Evolutionary conservation across 2,113 vertebrate species (phyloP).

Genomic region (Scomber colias): DNA sequence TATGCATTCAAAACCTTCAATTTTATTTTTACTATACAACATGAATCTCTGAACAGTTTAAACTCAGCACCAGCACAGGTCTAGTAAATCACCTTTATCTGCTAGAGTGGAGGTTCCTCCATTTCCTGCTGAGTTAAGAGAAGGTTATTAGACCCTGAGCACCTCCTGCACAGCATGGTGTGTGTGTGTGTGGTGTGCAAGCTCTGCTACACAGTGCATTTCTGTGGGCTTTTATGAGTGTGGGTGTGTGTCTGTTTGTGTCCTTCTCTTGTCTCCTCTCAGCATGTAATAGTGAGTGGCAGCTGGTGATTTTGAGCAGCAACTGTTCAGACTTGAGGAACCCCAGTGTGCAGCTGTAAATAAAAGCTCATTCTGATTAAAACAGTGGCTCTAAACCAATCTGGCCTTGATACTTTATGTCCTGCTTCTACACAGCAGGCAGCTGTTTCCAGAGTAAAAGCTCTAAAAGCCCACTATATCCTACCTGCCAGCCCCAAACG

Average conservation of each 20-base stretch:
- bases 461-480: conserved; percentile 33
- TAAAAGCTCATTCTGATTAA: conserved; percentile 69
- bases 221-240: conserved; percentile 19
- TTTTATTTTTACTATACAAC: neutral
- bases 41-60: conserved; percentile 6
- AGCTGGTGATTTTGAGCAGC: conserved; percentile 75
- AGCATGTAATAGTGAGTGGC: conserved; percentile 65
- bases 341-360: conserved; percentile 65
- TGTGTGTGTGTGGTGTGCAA: conserved; percentile 8
- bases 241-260: conserved; percentile 35
- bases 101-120: conserved; percentile 43
- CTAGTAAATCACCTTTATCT: conserved; percentile 17
- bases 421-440: conserved; percentile 24
- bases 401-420: conserved; percentile 28
- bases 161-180: conserved; percentile 52
- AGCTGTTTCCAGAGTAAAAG: conserved; percentile 27
- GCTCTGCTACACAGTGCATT: conserved; percentile 16
- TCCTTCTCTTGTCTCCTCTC: conserved; percentile 54
- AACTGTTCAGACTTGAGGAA: conserved; percentile 59
- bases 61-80: conserved; percentile 10
- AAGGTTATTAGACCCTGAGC: conserved; percentile 63
- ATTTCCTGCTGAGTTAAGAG: conserved; percentile 73
- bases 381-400: conserved; percentile 36
- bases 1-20: neutral
- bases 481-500: neutral